Conservation (phyloP, 2,888 invertebrate species). For the Dorcus parallelipipedus region DNA sequence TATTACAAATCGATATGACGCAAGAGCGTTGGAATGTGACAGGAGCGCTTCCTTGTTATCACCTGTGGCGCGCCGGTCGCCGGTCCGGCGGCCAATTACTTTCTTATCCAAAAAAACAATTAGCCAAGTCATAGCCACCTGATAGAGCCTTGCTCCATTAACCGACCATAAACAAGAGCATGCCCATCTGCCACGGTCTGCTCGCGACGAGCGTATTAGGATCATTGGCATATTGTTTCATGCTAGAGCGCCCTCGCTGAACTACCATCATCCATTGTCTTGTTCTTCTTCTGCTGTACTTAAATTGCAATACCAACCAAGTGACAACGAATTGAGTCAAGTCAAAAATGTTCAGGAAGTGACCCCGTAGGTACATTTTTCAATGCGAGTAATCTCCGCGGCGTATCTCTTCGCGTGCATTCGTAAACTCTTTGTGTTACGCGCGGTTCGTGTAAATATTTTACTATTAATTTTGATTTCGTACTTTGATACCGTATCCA, state of each 20-base stretch:
- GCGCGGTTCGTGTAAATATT: too few species aligned
- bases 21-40: conserved; percentile 27
- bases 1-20: conserved; percentile 12
- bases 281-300: too few species aligned
- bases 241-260: not conserved
- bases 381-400: too few species aligned
- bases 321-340: too few species aligned
- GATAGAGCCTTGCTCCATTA: conserved; percentile 25
- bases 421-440: too few species aligned
- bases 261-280: not conserved
- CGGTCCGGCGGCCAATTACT: conserved; percentile 18
- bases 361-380: too few species aligned
- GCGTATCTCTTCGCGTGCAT: too few species aligned
- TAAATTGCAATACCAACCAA: too few species aligned
- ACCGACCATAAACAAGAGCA: conserved; percentile 25
- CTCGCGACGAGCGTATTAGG: not conserved
- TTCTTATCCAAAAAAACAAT: conserved; percentile 25
- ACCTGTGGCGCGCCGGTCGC: conserved; percentile 33
- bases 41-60: conserved; percentile 37
- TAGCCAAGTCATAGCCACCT: conserved; percentile 26
- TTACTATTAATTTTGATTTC: too few species aligned
- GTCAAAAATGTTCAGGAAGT: too few species aligned
- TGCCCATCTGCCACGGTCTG: conserved; percentile 9
- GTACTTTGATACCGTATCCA: too few species aligned
- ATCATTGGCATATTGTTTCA: conserved; percentile 3